Conservation (phyloP, 2,888 invertebrate species). For the Dasysyrphus albostriatus region DNA sequence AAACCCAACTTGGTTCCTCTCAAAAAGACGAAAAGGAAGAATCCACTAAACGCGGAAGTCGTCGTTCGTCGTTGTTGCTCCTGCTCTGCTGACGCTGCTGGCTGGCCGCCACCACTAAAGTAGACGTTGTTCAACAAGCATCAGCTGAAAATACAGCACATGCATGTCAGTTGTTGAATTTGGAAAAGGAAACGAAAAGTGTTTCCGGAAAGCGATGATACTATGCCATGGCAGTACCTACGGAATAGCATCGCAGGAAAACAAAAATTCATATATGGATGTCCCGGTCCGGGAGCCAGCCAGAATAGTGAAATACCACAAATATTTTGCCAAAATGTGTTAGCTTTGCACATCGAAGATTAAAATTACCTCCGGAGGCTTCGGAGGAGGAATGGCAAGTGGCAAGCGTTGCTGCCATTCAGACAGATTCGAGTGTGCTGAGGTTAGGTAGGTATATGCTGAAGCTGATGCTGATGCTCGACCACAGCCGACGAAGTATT, state of each 20-base stretch:
- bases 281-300: neutral
- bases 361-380: conserved; percentile 65
- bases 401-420: conserved; percentile 4
- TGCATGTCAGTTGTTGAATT: conserved; percentile 34
- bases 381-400: conserved; percentile 33
- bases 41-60: neutral
- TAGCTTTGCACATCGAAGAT: conserved; percentile 73
- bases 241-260: conserved; percentile 12
- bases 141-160: conserved; percentile 24
- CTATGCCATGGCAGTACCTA: neutral
- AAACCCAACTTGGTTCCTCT: neutral
- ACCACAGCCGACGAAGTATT: conserved; percentile 58
- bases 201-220: conserved; percentile 41
- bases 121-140: conserved; percentile 10
- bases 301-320: conserved; percentile 56
- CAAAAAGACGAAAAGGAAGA: neutral
- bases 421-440: conserved; percentile 23
- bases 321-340: conserved; percentile 71
- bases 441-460: neutral
- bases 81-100: neutral
- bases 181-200: conserved; percentile 38
- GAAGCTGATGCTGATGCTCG: conserved; percentile 54
- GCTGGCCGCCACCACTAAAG: neutral
- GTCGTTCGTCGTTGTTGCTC: neutral
- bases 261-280: conserved; percentile 55